These are phyloP conservation scores for Psilanteris sp. DNA, from an alignment of 1,140 invertebrate genomes.

Conservation along the genomic window DNA sequence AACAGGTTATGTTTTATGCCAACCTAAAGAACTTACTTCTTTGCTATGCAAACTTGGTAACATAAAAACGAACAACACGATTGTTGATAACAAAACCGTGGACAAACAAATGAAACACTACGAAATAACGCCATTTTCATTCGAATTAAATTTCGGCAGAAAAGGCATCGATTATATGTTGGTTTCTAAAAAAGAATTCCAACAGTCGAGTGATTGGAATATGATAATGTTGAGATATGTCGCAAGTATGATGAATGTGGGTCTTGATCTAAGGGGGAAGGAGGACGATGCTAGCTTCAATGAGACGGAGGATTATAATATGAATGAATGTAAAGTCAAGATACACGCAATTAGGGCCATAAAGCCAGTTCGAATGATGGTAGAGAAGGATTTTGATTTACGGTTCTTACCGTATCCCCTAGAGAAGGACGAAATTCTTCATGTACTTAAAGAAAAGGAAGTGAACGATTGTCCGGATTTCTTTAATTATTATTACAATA, in stretches of 20 bases:
- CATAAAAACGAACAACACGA: background rate
- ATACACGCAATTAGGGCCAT: constrained; percentile 13
- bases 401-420: constrained; percentile 23
- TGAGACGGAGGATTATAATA: constrained; percentile 1
- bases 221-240: background rate
- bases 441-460: constrained; percentile 12
- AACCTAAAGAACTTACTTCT: background rate
- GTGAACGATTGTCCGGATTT: constrained; percentile 5
- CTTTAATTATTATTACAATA: background rate
- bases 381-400: constrained; percentile 13
- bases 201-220: too few relatives aligned
- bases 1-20: background rate
- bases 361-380: constrained; percentile 21
- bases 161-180: constrained; percentile 19
- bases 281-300: constrained; percentile 11
- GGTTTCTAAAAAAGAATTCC: background rate
- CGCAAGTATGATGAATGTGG: constrained; percentile 4
- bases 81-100: background rate
- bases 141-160: constrained; percentile 11
- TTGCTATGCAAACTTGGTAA: background rate
- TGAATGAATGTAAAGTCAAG: constrained; percentile 6
- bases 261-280: constrained; percentile 13
- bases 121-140: background rate
- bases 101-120: background rate
- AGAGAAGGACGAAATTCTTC: constrained; percentile 17